phyloP scores from a whole-genome alignment of 92 coral and sea anemone genomes.

The Isaurus tuberculatus region DNA sequence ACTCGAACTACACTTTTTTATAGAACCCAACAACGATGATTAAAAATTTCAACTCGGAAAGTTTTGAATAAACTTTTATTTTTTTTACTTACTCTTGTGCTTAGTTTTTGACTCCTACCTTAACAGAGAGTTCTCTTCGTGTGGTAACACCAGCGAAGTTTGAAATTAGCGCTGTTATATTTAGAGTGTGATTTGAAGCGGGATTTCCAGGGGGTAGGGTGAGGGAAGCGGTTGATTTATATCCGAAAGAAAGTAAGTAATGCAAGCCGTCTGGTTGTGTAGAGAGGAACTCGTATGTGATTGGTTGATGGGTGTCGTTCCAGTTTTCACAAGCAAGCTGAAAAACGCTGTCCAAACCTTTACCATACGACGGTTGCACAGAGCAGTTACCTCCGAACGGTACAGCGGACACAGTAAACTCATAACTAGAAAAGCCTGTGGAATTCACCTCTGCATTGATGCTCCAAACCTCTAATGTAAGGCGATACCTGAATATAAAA shows the following conservation, averaged over 20 bases:
- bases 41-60: too few relatives aligned
- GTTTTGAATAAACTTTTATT: too few relatives aligned
- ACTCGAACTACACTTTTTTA: too few relatives aligned
- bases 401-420: background rate
- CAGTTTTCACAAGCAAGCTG: conserved; percentile 9
- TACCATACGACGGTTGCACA: background rate
- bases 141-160: background rate
- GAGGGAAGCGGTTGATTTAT: background rate
- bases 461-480: background rate
- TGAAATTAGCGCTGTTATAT: conserved; percentile 5
- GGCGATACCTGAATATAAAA: background rate
- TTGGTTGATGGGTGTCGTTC: conserved; percentile 8
- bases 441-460: too few relatives aligned
- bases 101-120: background rate
- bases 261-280: background rate
- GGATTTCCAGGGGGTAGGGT: background rate
- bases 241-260: background rate
- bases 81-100: background rate
- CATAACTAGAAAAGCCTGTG: conserved; percentile 1
- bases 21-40: too few relatives aligned
- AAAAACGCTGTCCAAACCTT: background rate
- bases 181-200: background rate
- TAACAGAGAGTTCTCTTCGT: background rate
- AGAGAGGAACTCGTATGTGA: conserved; percentile 14
- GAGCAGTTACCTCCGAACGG: conserved; percentile 26